phyloP scores from a whole-genome alignment of 2,797 vertebrate species.

The Darevskia mixta region DNA sequence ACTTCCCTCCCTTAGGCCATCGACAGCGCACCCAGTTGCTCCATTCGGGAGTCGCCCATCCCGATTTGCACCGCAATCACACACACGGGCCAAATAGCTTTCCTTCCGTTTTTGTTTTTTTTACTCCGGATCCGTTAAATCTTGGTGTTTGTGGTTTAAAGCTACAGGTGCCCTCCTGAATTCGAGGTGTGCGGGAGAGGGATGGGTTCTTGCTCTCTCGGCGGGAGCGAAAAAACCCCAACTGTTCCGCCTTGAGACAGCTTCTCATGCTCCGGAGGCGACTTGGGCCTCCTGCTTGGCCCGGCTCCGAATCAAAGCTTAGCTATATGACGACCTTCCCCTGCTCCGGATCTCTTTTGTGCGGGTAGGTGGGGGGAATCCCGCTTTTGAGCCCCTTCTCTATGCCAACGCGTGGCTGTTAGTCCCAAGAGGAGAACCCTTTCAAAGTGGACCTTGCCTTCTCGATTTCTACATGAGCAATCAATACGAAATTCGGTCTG shows the following conservation, averaged over 20 bases:
- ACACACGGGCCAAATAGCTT: too few relatives aligned
- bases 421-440: background rate
- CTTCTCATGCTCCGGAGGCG: background rate
- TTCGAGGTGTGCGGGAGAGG: background rate
- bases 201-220: background rate
- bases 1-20: background rate
- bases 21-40: too few relatives aligned
- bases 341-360: background rate
- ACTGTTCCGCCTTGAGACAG: background rate
- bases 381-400: background rate
- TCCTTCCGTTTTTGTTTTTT: background rate
- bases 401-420: background rate
- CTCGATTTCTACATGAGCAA: background rate
- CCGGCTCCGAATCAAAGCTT: background rate
- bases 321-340: background rate
- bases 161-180: slow-evolving; percentile 3
- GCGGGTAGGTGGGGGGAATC: too few relatives aligned
- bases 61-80: background rate
- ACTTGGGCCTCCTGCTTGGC: too few relatives aligned
- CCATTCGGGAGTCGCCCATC: too few relatives aligned
- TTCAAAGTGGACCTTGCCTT: background rate
- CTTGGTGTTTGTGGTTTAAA: background rate
- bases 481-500: background rate
- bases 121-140: background rate
- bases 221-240: background rate